These are phyloP conservation scores for Polypedilum vanderplanki DNA, from an alignment of 1,140 invertebrate species.

Conservation along the genomic window DNA sequence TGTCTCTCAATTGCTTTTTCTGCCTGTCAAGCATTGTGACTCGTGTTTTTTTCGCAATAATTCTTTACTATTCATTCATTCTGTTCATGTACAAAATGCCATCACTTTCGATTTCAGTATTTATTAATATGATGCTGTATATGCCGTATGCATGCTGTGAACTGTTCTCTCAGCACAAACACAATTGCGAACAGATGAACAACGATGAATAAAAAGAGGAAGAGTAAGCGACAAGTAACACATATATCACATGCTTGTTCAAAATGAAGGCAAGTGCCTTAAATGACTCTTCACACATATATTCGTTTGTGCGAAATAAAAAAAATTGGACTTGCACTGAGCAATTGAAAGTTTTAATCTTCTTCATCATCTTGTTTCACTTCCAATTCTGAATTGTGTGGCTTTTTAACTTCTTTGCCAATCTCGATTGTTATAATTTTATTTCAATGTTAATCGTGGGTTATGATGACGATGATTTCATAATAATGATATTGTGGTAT, in stretches of 20 bases:
- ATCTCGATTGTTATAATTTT: background rate
- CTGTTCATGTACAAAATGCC: background rate
- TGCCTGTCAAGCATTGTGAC: slow-evolving; percentile 2
- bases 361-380: background rate
- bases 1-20: background rate
- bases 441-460: slow-evolving; percentile 17
- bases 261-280: slow-evolving; percentile 12
- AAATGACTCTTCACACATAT: slow-evolving; percentile 5
- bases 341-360: slow-evolving; percentile 15
- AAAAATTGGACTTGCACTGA: background rate
- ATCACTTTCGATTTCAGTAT: background rate
- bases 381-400: background rate
- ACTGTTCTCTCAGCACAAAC: too few species aligned
- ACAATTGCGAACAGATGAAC: background rate
- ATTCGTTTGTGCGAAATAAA: too few species aligned
- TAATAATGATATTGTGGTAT: background rate
- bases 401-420: background rate
- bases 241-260: background rate
- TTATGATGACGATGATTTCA: slow-evolving; percentile 4
- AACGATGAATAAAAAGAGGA: background rate
- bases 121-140: background rate
- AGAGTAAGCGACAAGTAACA: background rate
- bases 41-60: background rate
- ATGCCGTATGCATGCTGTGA: too few species aligned
- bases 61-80: background rate